Conservation (phyloP, 2,113 vertebrate species). For the Odontophorus gujanensis region DNA sequence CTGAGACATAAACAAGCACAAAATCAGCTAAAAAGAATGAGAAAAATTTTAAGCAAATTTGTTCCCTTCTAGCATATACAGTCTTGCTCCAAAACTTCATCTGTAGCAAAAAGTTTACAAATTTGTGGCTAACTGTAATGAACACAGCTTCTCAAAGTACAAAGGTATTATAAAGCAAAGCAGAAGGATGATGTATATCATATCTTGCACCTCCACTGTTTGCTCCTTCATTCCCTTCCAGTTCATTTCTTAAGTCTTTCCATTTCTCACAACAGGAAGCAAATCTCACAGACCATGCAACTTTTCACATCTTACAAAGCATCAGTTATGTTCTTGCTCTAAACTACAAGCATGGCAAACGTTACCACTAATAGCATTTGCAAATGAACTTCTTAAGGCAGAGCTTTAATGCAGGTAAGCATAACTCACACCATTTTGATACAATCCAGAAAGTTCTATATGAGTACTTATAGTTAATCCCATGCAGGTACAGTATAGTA, state of each 20-base stretch:
- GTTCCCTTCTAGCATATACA: neutral
- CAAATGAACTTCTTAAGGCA: neutral
- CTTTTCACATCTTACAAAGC: neutral
- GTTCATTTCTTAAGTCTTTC: neutral
- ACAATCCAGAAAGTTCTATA: neutral
- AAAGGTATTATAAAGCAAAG: too few species aligned
- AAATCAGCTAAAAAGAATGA: neutral
- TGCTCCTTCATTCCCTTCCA: neutral
- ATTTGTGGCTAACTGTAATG: neutral
- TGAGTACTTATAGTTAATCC: neutral
- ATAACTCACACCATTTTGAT: accelerated
- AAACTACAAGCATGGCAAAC: neutral
- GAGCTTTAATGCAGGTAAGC: neutral
- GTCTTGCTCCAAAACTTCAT: neutral
- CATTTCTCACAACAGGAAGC: neutral
- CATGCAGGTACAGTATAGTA: neutral
- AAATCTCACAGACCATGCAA: neutral
- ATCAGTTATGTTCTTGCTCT: neutral
- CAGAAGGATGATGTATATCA: too few species aligned
- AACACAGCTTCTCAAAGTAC: neutral
- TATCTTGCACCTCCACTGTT: neutral
- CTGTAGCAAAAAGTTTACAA: neutral
- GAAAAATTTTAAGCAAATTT: neutral
- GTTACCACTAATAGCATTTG: neutral
- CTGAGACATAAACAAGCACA: neutral